phyloP scores from a whole-genome alignment of 2,113 vertebrate species.

The Acrocephalus arundinaceus region DNA sequence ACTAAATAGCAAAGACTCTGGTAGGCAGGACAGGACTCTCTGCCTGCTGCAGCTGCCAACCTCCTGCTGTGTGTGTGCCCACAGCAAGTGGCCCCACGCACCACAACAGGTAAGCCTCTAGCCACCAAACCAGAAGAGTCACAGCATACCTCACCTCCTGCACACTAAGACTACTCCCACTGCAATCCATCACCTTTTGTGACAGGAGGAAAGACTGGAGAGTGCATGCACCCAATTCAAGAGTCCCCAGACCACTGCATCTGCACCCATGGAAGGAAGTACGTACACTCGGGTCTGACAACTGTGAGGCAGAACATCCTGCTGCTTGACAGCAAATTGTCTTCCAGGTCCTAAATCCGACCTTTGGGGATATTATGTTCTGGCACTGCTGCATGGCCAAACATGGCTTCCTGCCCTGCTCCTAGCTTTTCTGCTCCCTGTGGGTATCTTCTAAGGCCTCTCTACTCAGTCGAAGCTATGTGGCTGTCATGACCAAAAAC shows the following conservation, averaged over 20 bases:
- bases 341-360: not conserved
- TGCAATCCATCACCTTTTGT: not conserved
- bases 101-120: rapidly evolving
- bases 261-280: not conserved
- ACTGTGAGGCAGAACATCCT: not conserved
- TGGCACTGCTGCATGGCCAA: not conserved
- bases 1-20: not conserved
- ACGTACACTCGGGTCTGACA: conserved; percentile 18
- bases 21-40: not conserved
- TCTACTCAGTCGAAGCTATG: not conserved
- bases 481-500: not conserved
- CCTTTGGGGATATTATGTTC: not conserved
- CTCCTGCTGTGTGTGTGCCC: not conserved
- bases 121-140: not conserved
- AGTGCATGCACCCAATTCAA: not conserved
- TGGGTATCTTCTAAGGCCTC: not conserved
- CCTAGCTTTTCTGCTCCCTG: not conserved
- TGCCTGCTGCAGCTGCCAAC: not conserved
- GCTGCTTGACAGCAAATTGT: not conserved
- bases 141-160: not conserved
- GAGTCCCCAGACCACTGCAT: not conserved
- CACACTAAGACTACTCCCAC: not conserved
- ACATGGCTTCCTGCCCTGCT: not conserved
- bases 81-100: rapidly evolving
- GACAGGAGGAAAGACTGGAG: not conserved